These are phyloP conservation scores for Gonioctena quinquepunctata DNA, from an alignment of 1,140 invertebrate genomes.

Conservation along the genomic window DNA sequence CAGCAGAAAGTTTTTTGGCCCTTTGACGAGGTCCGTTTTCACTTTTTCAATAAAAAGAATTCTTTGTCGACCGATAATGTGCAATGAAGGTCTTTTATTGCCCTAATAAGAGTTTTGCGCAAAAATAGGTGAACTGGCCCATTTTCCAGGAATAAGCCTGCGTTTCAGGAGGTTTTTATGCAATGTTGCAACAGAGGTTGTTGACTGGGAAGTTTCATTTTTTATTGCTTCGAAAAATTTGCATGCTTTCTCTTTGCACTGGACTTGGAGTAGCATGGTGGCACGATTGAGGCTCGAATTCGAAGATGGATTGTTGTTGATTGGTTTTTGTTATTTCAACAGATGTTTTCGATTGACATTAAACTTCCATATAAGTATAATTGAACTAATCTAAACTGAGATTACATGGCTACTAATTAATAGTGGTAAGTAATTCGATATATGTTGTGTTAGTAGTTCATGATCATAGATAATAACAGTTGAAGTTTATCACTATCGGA, in stretches of 20 bases:
- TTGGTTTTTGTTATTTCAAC: too few species aligned
- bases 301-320: too few species aligned
- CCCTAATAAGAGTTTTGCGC: slow-evolving; percentile 14
- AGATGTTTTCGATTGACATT: too few species aligned
- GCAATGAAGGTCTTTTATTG: slow-evolving; percentile 23
- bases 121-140: slow-evolving; percentile 3
- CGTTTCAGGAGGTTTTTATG: not conserved
- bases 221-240: not conserved
- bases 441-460: too few species aligned
- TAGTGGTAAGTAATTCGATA: too few species aligned
- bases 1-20: slow-evolving; percentile 10
- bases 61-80: slow-evolving; percentile 19
- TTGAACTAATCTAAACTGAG: too few species aligned
- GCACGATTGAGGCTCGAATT: too few species aligned
- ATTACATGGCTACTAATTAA: too few species aligned
- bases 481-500: too few species aligned
- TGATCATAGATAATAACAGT: too few species aligned
- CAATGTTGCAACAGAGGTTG: not conserved
- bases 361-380: too few species aligned
- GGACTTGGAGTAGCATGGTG: too few species aligned
- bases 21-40: slow-evolving; percentile 13
- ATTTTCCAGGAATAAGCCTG: slow-evolving; percentile 12
- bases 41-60: slow-evolving; percentile 25
- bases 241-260: not conserved
- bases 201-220: not conserved